Conservation (phyloP, 2,797 vertebrate species). For the Echiichthys vipera region DNA sequence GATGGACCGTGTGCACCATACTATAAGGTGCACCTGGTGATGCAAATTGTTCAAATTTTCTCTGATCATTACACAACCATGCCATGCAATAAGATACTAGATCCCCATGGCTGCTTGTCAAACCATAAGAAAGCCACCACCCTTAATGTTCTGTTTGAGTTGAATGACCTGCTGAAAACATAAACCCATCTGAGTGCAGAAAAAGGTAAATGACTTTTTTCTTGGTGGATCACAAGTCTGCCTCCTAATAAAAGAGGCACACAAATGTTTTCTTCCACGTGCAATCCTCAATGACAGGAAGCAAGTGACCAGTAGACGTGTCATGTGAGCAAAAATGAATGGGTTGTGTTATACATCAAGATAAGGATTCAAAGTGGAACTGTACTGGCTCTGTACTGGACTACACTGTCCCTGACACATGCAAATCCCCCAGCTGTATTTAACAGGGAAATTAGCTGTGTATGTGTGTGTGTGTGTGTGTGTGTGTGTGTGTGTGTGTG, state of each 20-base stretch:
- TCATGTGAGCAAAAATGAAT: slow-evolving; percentile 25
- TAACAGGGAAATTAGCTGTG: slow-evolving; percentile 75
- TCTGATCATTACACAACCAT: not conserved
- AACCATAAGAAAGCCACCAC: not conserved
- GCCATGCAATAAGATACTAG: not conserved
- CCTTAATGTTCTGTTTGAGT: not conserved
- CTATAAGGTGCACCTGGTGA: not conserved
- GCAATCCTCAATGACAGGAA: not conserved
- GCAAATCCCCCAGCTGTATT: slow-evolving; percentile 77
- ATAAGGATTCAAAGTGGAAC: slow-evolving; percentile 77
- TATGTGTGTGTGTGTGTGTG: slow-evolving; percentile 7
- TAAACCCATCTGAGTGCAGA: not conserved
- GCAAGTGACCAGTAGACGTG: not conserved
- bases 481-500: slow-evolving; percentile 27
- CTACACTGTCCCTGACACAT: slow-evolving; percentile 51
- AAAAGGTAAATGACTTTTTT: not conserved
- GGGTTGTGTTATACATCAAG: slow-evolving; percentile 33
- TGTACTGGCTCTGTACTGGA: slow-evolving; percentile 44
- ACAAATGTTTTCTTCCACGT: not conserved
- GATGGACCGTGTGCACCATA: not conserved
- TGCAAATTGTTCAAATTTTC: not conserved
- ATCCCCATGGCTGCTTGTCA: not conserved
- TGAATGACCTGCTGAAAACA: not conserved
- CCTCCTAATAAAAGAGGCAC: not conserved
- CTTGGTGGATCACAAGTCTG: not conserved